phyloP scores from a whole-genome alignment of 2,113 vertebrate species.

The Malaclemys terrapin region DNA sequence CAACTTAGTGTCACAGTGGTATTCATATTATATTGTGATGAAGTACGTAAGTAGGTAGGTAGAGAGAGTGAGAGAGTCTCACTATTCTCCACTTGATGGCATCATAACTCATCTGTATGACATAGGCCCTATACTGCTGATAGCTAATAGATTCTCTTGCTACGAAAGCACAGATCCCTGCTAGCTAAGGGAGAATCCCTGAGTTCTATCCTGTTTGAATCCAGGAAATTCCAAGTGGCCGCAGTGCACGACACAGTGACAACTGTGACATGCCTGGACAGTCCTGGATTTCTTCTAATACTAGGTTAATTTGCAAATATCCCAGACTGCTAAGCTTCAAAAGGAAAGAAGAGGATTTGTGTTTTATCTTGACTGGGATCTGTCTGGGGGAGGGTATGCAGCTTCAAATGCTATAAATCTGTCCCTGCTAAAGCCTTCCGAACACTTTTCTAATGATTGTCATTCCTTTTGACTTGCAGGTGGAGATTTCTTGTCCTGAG shows the following conservation, averaged over 20 bases:
- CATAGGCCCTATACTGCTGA: neutral
- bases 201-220: neutral
- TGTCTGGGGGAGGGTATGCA: neutral
- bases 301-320: neutral
- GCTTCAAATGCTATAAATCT: neutral
- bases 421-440: accelerated
- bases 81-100: neutral
- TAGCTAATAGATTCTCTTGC: neutral
- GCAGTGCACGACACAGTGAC: neutral
- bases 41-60: neutral
- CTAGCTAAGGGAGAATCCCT: neutral
- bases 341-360: neutral
- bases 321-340: neutral
- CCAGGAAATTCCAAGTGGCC: neutral
- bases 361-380: neutral
- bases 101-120: neutral
- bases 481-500: slow-evolving; percentile 68
- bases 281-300: neutral
- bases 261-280: neutral
- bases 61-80: neutral
- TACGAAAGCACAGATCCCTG: no score
- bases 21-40: neutral
- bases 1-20: neutral
- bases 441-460: neutral
- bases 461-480: slow-evolving; percentile 76